phyloP scores from a whole-genome alignment of 2,113 vertebrate genomes.

The Zosterops borbonicus region DNA sequence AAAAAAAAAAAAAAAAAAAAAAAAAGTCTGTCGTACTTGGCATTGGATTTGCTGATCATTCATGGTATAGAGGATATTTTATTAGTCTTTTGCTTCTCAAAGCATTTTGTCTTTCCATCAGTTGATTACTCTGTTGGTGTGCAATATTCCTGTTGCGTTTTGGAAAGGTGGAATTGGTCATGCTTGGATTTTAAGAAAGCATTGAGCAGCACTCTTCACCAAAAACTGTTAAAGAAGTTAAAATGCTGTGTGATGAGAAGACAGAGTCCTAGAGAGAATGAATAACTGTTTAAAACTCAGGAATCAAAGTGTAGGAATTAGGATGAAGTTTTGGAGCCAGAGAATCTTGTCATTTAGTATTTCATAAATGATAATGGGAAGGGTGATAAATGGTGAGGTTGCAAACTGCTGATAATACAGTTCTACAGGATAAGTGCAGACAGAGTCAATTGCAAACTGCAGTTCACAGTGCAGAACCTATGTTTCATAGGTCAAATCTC shows the following conservation, averaged over 20 bases:
- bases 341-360: neutral
- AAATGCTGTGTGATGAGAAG: neutral
- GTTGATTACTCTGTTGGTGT: neutral
- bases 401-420: neutral
- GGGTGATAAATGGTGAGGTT: neutral
- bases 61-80: neutral
- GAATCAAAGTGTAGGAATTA: neutral
- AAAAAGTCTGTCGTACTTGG: neutral
- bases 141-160: neutral
- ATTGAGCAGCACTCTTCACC: neutral
- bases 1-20: neutral
- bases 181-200: neutral
- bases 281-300: neutral
- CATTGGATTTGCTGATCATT: neutral
- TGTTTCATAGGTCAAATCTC: neutral
- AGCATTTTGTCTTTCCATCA: neutral
- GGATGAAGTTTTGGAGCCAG: neutral
- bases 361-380: neutral
- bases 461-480: neutral
- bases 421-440: neutral
- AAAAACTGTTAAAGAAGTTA: neutral
- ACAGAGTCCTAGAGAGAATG: neutral
- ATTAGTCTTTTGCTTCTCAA: neutral
- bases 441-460: neutral
- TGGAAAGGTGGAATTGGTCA: neutral